Evolutionary conservation across 2,888 invertebrate genomes (phyloP), one percentile per base, ranked within the genome.

Genomic region (Leptinotarsa peninsularis): DNA sequence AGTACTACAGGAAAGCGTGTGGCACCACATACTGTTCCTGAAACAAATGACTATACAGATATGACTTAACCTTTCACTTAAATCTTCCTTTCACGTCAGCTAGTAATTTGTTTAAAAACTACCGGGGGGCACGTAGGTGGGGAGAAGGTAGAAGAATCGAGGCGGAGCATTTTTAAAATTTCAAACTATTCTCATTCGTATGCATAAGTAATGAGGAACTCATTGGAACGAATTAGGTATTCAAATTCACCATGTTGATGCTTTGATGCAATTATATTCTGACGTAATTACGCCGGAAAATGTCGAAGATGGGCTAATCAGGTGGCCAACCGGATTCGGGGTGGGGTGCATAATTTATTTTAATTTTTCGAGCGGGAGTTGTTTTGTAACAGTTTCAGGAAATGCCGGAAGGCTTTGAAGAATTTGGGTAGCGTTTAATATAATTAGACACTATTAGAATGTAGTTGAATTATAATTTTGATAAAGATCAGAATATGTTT

Each of bases 121-220:
- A 58, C 75, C 75, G 33, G 33, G 50, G 67, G 72, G 70, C 49
- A 33, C 50, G 52, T 66, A 21, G 27, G 56, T 56, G 70, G 90
- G 88, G 89, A 90, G 89, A 91, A 91, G 3, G n/a, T 10, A 2
- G 13, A 66, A 10, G 58, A 70, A 58, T 69, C 5, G 21, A 70
- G 70, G 70, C 70, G 70, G 70, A 15, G 70, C 70, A 21, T 70
- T 68, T 70, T 70, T 70, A 49, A 56, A 23, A 63, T 63, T 63
- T 63, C 33, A 63, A 63, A 63, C 63, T 63, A 63, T 58, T 56
- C 69, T 60, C 43, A 58, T 58, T 58, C 70, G 49, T 18, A 70
- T 50, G 54, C 70, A 49, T 23, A 33, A 70, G 21, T 49, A 60
- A 68, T 50, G 70, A 49, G 49, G 18, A 58, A 60, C 49, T 21